Conservation (phyloP, 2,797 vertebrate species). For the Rhadinocentrus ornatus region DNA sequence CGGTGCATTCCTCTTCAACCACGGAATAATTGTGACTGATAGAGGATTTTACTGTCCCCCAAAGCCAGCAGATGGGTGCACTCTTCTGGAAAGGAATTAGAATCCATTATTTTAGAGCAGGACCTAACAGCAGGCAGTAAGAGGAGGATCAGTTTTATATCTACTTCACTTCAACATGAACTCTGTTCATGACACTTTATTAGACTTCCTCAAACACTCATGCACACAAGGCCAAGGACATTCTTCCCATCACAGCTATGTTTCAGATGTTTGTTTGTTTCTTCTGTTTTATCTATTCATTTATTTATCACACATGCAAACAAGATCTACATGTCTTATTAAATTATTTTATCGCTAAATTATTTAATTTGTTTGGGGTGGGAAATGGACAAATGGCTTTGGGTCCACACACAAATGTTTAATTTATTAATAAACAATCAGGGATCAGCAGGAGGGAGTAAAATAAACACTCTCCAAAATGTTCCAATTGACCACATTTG, state of each 20-base stretch:
- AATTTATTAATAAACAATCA: no score
- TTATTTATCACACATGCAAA: no score
- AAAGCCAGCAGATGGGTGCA: slow-evolving; percentile 75
- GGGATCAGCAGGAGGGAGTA: no score
- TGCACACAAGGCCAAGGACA: neutral
- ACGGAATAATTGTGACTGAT: slow-evolving; percentile 74
- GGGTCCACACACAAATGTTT: no score
- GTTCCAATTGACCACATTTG: no score
- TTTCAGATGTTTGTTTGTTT: no score
- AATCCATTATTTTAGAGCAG: slow-evolving; percentile 72
- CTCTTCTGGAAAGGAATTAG: slow-evolving; percentile 76
- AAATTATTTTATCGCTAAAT: no score
- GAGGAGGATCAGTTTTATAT: slow-evolving; percentile 30
- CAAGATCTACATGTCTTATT: no score
- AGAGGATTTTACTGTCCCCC: slow-evolving; percentile 69
- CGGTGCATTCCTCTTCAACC: slow-evolving; percentile 46
- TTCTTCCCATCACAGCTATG: neutral
- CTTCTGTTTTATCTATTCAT: no score
- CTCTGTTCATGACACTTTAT: neutral
- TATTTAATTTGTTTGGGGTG: no score
- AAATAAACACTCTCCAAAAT: no score
- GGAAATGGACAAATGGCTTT: no score
- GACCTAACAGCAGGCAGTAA: slow-evolving; percentile 41
- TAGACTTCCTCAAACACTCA: neutral
- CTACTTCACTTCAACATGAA: slow-evolving; percentile 29